phyloP scores from a whole-genome alignment of 2,797 vertebrate genomes.

The Sorex maritimensis region DNA sequence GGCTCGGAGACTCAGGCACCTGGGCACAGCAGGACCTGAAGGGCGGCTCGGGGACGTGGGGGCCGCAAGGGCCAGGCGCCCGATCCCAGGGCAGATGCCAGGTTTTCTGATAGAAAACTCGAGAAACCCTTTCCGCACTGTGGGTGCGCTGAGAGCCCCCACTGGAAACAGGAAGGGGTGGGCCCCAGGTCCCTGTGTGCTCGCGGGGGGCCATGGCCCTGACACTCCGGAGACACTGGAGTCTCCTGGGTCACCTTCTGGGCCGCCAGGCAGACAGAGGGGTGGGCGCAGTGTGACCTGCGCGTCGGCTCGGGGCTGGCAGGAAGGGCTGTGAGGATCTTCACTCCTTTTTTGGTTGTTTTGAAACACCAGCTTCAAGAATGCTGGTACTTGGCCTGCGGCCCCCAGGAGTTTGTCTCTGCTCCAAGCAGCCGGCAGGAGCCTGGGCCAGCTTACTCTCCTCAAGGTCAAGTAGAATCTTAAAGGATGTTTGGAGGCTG shows the following conservation, averaged over 20 bases:
- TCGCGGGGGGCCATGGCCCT: too few species aligned
- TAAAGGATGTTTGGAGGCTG: slow-evolving; percentile 71
- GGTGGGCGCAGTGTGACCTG: not conserved
- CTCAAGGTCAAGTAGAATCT: slow-evolving; percentile 61
- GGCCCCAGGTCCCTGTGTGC: too few species aligned
- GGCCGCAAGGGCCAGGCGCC: too few species aligned
- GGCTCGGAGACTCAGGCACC: too few species aligned
- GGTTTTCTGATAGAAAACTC: slow-evolving; percentile 22
- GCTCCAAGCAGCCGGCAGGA: slow-evolving; percentile 71
- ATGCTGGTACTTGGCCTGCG: slow-evolving; percentile 78
- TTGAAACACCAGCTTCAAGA: slow-evolving; percentile 74
- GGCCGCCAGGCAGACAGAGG: not conserved
- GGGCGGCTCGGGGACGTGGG: too few species aligned
- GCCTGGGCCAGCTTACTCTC: slow-evolving; percentile 67
- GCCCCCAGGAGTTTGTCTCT: slow-evolving; percentile 67
- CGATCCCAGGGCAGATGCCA: not conserved
- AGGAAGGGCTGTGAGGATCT: slow-evolving; percentile 61
- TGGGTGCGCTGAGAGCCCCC: too few species aligned
- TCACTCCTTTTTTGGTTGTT: slow-evolving; percentile 83
- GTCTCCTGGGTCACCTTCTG: not conserved
- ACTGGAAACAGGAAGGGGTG: not conserved
- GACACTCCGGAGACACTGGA: too few species aligned
- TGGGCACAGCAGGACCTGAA: too few species aligned
- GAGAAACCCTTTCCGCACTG: not conserved
- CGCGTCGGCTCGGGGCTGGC: slow-evolving; percentile 3